Evolutionary conservation across 2,797 vertebrate species (phyloP), one percentile per base, ranked within the genome.

Genomic region (Peromyscus nudipes): DNA sequence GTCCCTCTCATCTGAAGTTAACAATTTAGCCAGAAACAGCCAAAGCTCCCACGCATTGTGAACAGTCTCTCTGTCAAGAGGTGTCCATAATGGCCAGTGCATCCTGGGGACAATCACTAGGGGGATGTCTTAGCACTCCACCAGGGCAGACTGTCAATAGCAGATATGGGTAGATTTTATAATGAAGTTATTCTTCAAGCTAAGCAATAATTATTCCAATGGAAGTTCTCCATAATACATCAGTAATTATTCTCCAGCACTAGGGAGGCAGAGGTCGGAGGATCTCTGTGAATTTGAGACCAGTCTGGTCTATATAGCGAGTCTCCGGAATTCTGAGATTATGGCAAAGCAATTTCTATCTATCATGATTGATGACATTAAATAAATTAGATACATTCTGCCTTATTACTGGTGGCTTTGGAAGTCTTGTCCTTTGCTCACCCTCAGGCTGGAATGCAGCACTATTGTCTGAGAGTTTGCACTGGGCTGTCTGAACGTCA

Each of bases 111-210:
- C 5, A 2, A 2, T 0, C 0, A 43, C 27, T 1, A 84, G 3
- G 76, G 60, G 6, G 21, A 60, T 60, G 21, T 60, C 60, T 21
- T 23, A 49, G 21, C 2, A 25, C 55, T 76, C n/a, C 91, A 96
- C 40, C 31, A 91, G 86, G 37, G 55, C 73, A 65, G 23, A 16
- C 21, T 90, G 91, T 88, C 62, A 92, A 34, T 13, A 96, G 94
- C 1, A 31, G 79, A n/a, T 62, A 10, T 0, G 8, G 55, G 73
- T 17, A 57, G 88, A 84, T 94, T 96, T 91, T 93, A 96, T 90
- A 83, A 91, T 49, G 43, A 95, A 97, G 82, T 64, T 88, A 94
- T 92, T 95, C 96, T 92, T 97, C 87, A 91, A 91, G 62, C 7
- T 62, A 89, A 97, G 93, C 96, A 37, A 90, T 95, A 69, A 57